Evolutionary conservation across 2,888 invertebrate species (phyloP), one percentile per base, ranked within the genome.

Genomic region (Erebia ligea): DNA sequence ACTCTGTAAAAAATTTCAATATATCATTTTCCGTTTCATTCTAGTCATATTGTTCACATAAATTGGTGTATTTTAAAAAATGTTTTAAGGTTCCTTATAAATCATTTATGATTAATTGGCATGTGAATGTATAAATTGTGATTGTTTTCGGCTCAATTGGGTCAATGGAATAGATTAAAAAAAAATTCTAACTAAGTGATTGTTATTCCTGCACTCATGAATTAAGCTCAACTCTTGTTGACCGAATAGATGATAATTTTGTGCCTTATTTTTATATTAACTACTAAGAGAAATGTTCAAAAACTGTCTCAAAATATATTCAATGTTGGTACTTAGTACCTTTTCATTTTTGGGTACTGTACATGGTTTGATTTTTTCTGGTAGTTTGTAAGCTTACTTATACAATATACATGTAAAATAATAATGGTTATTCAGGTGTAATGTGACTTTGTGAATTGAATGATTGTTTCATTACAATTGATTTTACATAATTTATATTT

Each of bases 231-330:
- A 5, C n/a, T 58, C 1, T 59, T 40, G 42, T 40, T 9, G 8
- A 19, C 40, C 10, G 42, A 40, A 19, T 45, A 13, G 48, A 62
- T 45, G 21, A 45, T 48, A 62, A 48, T 62, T 45, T 45, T 62
- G 62, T 62, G 62, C 62, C 62, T 62, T 62, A 62, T 62, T 62
- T 25, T 48, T 13, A 42, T 13, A 15, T 48, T 62, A 62, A 17
- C 15, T 15, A 21, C 25, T 48, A 48, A 48, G 62, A 21, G 21
- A 48, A 48, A 11, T 13, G 13, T 21, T 21, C 17, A 40, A 10
- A 40, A 59, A 17, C 40, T 17, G 19, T 8, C 21, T 45, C 25
- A 6, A 11, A 57, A 54, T 54, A 17, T 8, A 17, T 17, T 19
- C 10, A 9, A 54, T 17, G 10, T 54, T 17, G 9, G 6, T n/a